Base-by-base conservation (phyloP, 2,113 vertebrate genomes). In the Perca flavescens region DNA sequence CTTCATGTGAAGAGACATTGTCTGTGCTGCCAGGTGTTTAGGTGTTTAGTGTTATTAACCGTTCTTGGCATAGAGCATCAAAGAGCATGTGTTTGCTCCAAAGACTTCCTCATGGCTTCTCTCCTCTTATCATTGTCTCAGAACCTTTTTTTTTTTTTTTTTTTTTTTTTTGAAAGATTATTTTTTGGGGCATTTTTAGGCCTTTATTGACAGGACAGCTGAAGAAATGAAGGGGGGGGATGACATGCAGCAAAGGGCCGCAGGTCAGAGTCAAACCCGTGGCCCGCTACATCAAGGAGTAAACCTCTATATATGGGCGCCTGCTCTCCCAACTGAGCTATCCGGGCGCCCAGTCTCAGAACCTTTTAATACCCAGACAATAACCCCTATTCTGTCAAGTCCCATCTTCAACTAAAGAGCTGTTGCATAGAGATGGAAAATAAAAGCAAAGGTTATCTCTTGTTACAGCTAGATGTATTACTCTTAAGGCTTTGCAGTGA, bases 81-180 rank as follows among this genome's bases (percentile, higher is more conserved):
- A 82, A 88, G 61, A 67, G 31, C 25, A 46, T 52, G 6, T 43
- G 70, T 77, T 80, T 60, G 21, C 21, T 13, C 19, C 0, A 66
- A 47, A 40, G 58, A 76, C 66, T 69, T 84, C 57, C 56, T 64
- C n/a, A 25, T 54, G 34, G 21, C 11, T 40, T 40, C 19, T 9
- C 17, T 21, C 61, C 49, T 65, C 49, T 22, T 71, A 67, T 77
- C 66, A 83, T 62, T 69, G 72, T 85, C 63, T 85, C 56, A 47
- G 17, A 65, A 25, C 58, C 34, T 66, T 53, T n/a, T n/a, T n/a
- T n/a, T n/a, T n/a, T n/a, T n/a, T n/a, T 82, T 34, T 25, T 5
- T 34, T 34, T 36, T 0, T 36, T 36, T 36, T 36, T 36, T 36
- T 36, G 36, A 36, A 34, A 34, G 31, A 34, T 34, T 34, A 34